Evolutionary conservation across 2,797 vertebrate species (phyloP).

Genomic region (Ctenosaura bakeri): DNA sequence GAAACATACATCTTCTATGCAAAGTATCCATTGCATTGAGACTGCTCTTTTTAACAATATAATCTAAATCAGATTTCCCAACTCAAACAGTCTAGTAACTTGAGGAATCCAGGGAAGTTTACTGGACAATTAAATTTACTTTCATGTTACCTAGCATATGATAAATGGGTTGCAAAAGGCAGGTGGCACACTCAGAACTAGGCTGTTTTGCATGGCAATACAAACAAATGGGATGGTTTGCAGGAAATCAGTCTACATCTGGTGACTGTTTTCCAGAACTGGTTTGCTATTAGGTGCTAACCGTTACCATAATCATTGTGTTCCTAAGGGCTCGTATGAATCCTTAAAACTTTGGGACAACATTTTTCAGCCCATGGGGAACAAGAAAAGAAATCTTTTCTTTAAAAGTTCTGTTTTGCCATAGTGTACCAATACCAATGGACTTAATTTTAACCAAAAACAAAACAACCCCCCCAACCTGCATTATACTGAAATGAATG

Average conservation of each 20-base stretch:
- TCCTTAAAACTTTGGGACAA: background rate
- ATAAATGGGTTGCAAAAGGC: background rate
- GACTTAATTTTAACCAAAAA: slow-evolving; percentile 34
- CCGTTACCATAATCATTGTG: background rate
- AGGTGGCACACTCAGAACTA: background rate
- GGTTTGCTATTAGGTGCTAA: background rate
- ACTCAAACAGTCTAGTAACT: background rate
- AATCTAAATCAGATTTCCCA: background rate
- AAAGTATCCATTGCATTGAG: background rate
- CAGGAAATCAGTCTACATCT: background rate
- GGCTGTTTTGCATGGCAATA: background rate
- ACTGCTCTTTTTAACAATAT: background rate
- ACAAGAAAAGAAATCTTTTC: background rate
- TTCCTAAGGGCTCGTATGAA: background rate
- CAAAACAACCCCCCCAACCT: background rate
- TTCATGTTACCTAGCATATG: background rate
- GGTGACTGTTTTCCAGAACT: background rate
- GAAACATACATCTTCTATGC: background rate
- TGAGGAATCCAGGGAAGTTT: background rate
- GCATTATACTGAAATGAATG: slow-evolving; percentile 32
- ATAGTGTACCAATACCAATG: background rate
- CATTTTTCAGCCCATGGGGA: background rate
- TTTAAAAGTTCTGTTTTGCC: background rate
- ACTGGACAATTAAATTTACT: background rate
- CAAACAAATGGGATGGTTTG: background rate